Evolutionary conservation across 2,888 invertebrate species (phyloP), one percentile per base, ranked within the genome.

Genomic region (Parnassius mnemosyne): DNA sequence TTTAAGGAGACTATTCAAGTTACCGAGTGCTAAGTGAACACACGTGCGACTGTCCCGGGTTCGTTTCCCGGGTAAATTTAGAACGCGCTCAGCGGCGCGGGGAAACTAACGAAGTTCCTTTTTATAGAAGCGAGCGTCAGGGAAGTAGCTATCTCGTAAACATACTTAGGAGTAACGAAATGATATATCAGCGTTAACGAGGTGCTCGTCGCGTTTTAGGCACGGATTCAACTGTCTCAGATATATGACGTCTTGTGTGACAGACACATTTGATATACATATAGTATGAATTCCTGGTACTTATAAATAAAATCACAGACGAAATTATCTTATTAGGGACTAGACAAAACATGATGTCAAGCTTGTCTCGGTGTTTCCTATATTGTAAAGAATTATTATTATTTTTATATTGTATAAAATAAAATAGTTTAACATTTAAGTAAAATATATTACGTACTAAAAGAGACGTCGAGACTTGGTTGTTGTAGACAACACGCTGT

Each of bases 61-160:
- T 86, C 83, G 84, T 83, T 81, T 86, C 85, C 81, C 80, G 80
- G 79, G 79, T 89, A 89, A 87, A 85, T 85, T 86, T 90, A 88
- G 90, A 82, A 70, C 75, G 77, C 73, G 71, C 71, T 71, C 69
- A 41, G 67, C 70, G 72, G 72, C 74, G 72, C 75, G 73, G 76
- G 73, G 77, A 77, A 79, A 80, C 80, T 81, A 81, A 83, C 83
- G 85, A 83, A 87, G 84, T 80, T 80, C 87, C 89, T 90, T 89
- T 90, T 89, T 90, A 89, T 90, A 90, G 89, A 87, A 82, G 74
- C 84, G 78, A 65, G 59, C 63, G 63, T 59, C 63, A 49, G 59
- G 63, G 55, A 63, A 59, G 59, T 63, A 47, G 61, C 53, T 56
- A 58, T 58, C 62, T 54, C 57, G 58, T 58, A 54, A 58, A 58